A percentile compares a stretch with the other conserved stretches of the same genome.
Evolutionary conservation across 2,113 vertebrate genomes (phyloP).

Genomic region (Podiceps cristatus): DNA sequence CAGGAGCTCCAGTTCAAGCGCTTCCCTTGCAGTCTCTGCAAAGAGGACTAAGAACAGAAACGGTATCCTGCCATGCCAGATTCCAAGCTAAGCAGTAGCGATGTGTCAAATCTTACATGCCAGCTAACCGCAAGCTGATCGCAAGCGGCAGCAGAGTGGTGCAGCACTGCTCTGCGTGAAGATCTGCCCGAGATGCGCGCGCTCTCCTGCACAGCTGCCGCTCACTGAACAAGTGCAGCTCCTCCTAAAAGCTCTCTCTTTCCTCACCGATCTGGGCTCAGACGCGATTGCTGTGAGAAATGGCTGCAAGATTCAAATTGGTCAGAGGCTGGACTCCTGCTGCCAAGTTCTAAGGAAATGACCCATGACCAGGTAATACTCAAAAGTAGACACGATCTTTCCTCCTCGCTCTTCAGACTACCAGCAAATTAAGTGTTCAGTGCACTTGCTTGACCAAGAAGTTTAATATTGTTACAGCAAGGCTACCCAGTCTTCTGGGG

Average conservation of each 20-base stretch:
- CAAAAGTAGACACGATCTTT: background rate
- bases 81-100: background rate
- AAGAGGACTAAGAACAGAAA: background rate
- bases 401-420: background rate
- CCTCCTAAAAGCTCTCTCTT: background rate
- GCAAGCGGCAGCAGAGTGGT: background rate
- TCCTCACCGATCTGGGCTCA: background rate
- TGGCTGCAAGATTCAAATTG: background rate
- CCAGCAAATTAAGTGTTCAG: background rate
- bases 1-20: background rate
- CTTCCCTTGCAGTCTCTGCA: background rate
- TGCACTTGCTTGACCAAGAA: background rate
- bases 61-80: background rate
- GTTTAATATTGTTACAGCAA: background rate
- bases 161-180: rapidly evolving
- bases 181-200: rapidly evolving
- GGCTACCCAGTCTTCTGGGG: background rate
- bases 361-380: background rate
- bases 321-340: background rate
- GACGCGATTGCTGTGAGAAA: background rate
- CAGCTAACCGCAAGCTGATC: background rate
- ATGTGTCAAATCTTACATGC: background rate
- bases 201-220: rapidly evolving
- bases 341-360: background rate
- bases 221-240: background rate